Conservation (phyloP, 2,113 vertebrate genomes). For the Gavia stellata region DNA sequence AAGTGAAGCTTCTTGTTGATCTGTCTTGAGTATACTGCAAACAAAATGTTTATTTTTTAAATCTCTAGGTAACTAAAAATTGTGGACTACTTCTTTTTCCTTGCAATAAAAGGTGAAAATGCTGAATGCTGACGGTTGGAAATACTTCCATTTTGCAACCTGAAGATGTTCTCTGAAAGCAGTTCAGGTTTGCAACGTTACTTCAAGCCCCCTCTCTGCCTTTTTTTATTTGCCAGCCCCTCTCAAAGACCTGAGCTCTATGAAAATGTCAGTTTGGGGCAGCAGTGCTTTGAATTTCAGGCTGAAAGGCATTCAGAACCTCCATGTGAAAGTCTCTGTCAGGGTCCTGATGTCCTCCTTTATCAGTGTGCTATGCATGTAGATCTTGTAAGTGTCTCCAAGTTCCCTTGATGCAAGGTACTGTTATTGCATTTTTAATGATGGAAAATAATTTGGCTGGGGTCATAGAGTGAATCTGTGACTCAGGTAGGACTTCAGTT, state of each 20-base stretch:
- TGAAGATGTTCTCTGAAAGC: not conserved
- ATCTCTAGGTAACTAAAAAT: not conserved
- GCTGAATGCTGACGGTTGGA: not conserved
- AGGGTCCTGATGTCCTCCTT: not conserved
- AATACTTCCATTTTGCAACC: not conserved
- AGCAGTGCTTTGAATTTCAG: not conserved
- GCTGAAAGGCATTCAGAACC: not conserved
- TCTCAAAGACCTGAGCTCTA: not conserved
- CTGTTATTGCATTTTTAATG: accelerated
- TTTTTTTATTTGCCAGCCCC: not conserved
- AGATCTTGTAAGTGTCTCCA: not conserved
- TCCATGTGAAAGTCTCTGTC: not conserved
- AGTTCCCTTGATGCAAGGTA: not conserved
- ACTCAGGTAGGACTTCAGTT: not conserved
- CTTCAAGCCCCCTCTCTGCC: not conserved
- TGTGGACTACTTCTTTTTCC: not conserved
- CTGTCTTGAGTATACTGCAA: not conserved
- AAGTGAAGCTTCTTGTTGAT: not conserved
- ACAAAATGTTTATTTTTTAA: not conserved
- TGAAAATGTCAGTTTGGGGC: not conserved
- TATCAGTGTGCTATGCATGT: accelerated
- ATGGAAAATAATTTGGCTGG: not conserved
- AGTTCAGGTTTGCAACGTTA: not conserved
- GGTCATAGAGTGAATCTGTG: not conserved
- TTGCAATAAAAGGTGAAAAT: not conserved